A percentile compares a stretch with the other conserved stretches of the same genome.
Evolutionary conservation across 1,140 invertebrate species (phyloP).

Genomic region (Eurosta solidaginis): DNA sequence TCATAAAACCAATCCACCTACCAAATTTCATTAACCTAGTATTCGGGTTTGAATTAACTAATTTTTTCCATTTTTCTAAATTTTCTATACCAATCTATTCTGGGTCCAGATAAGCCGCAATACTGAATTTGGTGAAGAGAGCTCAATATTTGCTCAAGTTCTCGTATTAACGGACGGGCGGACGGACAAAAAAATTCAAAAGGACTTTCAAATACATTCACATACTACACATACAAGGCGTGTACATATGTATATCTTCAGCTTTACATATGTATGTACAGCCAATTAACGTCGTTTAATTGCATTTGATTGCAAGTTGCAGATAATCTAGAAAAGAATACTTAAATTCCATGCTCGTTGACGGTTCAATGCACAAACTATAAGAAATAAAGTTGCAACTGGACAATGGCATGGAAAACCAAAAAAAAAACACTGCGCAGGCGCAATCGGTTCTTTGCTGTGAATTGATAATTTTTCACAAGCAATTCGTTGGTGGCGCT

Average conservation of each 20-base stretch:
- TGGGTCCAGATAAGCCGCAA: too few species aligned
- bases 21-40: too few species aligned
- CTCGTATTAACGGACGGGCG: too few species aligned
- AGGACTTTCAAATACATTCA: neutral
- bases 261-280: neutral
- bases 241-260: neutral
- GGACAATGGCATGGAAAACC: neutral
- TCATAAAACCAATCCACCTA: too few species aligned
- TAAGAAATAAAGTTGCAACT: neutral
- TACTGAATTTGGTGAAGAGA: too few species aligned
- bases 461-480: conserved; percentile 24
- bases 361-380: neutral
- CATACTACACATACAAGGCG: neutral
- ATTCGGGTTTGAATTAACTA: too few species aligned
- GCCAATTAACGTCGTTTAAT: conserved; percentile 23
- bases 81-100: too few species aligned
- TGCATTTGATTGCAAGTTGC: conserved; percentile 19
- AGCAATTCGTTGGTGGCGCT: neutral
- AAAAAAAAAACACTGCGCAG: neutral
- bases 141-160: too few species aligned
- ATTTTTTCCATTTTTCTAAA: too few species aligned
- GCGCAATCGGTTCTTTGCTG: neutral
- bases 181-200: too few species aligned
- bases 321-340: conserved; percentile 9
- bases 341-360: neutral